Evolutionary conservation across 1,140 invertebrate species (phyloP), one percentile per base, ranked within the genome.

Genomic region (Pseudomyrmex dendroicus): DNA sequence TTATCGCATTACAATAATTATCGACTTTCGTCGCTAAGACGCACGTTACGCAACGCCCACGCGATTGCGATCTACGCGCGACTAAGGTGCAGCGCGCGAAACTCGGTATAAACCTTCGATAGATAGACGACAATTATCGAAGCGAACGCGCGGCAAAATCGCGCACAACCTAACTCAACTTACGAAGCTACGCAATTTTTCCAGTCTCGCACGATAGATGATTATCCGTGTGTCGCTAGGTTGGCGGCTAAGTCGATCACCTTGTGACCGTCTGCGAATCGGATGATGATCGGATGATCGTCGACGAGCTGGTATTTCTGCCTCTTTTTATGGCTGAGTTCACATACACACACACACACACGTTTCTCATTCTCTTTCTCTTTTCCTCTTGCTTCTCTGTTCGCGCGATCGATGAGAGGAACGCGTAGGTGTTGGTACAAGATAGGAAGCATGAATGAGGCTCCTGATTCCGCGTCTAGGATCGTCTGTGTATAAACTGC

Each of bases 381-480:
- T n/a, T 9, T 78, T 44, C 35, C 25, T 64, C 61, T 66, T 78
- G 20, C 50, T 17, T 64, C 61, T 66, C 54, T 46, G 22, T 17
- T 74, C 25, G 35, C 56, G 25, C 64, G 77, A 80, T 72, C 7
- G 35, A 35, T 35, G 35, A 35, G 35, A 35, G 54, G 52, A 46
- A 54, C 59, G 78, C 17, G 59, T 82, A 59, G 70, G 70, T 62
- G 68, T 52, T 64, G 46, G 64, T 52, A 56, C 77, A 68, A 66
- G 70, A 76, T 63, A 66, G 62, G 44, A 52, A 74, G 74, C 57
- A 82, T 84, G 74, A 84, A 84, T 84, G 76, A 84, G 64, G 25
- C n/a, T 54, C 15, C 56, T 82, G 74, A 84, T 84, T 82, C 59
- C 56, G 59, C 57, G 62, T 83, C 73, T 77, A 63, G 59, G 52